These are phyloP conservation scores for Brachyalestes nurse DNA, from an alignment of 2,797 vertebrate species.

Conservation along the genomic window DNA sequence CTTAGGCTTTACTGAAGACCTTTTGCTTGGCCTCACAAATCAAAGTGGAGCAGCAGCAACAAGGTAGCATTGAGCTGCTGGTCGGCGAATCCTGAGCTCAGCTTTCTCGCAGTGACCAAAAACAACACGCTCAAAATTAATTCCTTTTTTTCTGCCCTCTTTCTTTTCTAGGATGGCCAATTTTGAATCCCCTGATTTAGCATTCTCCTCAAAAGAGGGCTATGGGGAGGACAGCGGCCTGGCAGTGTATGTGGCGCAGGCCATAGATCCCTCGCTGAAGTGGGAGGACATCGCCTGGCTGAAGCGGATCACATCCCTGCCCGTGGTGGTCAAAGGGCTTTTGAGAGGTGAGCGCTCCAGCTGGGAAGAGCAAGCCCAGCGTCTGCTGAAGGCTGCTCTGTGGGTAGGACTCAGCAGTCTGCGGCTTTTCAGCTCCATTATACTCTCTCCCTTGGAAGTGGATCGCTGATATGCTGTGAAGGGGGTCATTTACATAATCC, in stretches of 20 bases:
- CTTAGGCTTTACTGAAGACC: slow-evolving; percentile 62
- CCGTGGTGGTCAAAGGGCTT: slow-evolving; percentile 80
- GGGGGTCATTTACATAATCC: slow-evolving; percentile 43
- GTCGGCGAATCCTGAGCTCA: slow-evolving; percentile 39
- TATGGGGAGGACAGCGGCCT: slow-evolving; percentile 85
- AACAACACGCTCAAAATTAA: slow-evolving; percentile 61
- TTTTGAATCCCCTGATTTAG: slow-evolving; percentile 84
- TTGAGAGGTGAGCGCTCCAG: slow-evolving; percentile 78
- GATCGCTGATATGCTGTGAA: slow-evolving; percentile 27
- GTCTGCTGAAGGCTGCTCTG: slow-evolving; percentile 15
- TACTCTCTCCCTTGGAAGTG: not conserved
- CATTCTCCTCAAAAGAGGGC: slow-evolving; percentile 84
- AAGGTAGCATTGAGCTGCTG: slow-evolving; percentile 80
- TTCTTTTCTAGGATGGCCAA: slow-evolving; percentile 86
- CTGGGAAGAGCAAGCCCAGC: slow-evolving; percentile 21
- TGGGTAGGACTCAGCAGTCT: slow-evolving; percentile 14
- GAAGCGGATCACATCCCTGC: slow-evolving; percentile 78
- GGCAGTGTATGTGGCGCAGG: slow-evolving; percentile 78
- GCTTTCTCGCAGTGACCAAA: slow-evolving; percentile 77
- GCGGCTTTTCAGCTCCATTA: slow-evolving; percentile 14
- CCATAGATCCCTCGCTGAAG: slow-evolving; percentile 80
- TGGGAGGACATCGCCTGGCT: slow-evolving; percentile 89
- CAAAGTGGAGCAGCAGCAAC: slow-evolving; percentile 78
- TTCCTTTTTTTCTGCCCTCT: slow-evolving; percentile 49
- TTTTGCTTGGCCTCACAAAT: slow-evolving; percentile 78